Percentiles rank a stretch among this genome's conserved stretches.
phyloP scores from a whole-genome alignment of 2,797 vertebrate species.

The Sebastiscus tertius region DNA sequence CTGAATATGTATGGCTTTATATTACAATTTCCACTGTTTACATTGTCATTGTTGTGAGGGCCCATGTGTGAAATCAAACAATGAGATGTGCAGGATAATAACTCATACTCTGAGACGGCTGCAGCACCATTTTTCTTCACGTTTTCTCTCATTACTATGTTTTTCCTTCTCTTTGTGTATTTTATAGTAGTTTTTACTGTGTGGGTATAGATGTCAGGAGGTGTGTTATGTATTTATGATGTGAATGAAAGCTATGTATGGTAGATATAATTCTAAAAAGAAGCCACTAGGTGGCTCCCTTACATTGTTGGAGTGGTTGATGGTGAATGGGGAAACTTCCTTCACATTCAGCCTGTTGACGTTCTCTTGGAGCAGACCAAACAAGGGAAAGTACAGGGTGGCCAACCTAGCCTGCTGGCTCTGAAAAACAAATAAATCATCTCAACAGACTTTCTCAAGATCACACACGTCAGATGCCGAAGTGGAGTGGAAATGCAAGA shows the following conservation, averaged over 20 bases:
- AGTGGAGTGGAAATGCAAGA: not conserved
- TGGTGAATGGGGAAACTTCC: constrained; percentile 87
- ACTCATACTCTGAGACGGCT: not conserved
- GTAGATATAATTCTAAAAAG: not conserved
- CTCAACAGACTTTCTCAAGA: not conserved
- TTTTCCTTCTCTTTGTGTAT: not conserved
- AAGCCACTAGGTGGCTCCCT: constrained; percentile 77
- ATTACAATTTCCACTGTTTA: not conserved
- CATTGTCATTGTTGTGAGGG: not conserved
- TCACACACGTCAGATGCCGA: not conserved
- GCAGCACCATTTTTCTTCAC: accelerated
- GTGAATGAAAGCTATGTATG: not conserved
- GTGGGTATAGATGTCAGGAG: not conserved
- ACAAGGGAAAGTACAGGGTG: constrained; percentile 94
- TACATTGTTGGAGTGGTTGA: constrained; percentile 89
- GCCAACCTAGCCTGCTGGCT: constrained; percentile 95
- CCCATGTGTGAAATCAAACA: not conserved
- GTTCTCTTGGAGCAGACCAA: constrained; percentile 94
- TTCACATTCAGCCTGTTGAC: constrained; percentile 95
- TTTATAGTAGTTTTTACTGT: not conserved
- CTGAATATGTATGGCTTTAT: not conserved
- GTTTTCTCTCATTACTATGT: not conserved
- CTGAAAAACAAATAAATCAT: constrained; percentile 78
- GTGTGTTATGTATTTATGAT: not conserved
- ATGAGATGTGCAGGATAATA: not conserved